Base-by-base conservation (phyloP, 2,113 vertebrate species). In the Dendrocopos noguchii region DNA sequence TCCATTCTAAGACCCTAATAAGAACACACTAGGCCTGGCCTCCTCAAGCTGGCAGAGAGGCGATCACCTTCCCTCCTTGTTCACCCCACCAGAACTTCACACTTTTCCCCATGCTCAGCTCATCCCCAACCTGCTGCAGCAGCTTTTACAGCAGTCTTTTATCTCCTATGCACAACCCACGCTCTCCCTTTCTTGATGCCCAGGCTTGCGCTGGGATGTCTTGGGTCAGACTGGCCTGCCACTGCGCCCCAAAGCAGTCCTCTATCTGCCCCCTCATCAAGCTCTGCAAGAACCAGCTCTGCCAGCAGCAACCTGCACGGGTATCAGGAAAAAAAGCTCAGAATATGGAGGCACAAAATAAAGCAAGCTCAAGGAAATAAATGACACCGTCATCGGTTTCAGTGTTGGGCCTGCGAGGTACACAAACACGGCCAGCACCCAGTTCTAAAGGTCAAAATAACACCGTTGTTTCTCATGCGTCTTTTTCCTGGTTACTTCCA, bases 161-260 rank as follows among this genome's bases (percentile, higher is more conserved):
- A 84, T 57, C 73, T 71, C 14, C 3, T 0, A 1, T 4, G 17
- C 13, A 5, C 1, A 7, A 79, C 55, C 79, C 15, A 76, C 0
- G 0, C 21, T 55, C 65, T 81, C 22, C 19, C 12, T 42, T 60
- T 17, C 47, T 27, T 0, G 2, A 3, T 29, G 44, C 12, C 46
- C 28, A 34, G 78, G 33, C 18, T 63, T 0, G 0, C 1, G 0
- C 6, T 0, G 0, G 21, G 20, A 31, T 31, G 28, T 63, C 84
- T 81, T 36, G 33, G 25, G 74, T 56, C 66, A 87, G 50, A 59
- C 47, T 7, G 1, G 84, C 14, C 19, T 0, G 7, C 52, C 0
- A 0, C 9, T 3, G 7, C 44, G 63, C 31, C 52, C 50, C 0
- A 0, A 39, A 87, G 71, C 25, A 0, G 67, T 29, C 46, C 6